A percentile compares a stretch with the other conserved stretches of the same genome.
These are phyloP conservation scores for Neoitamus cyanurus DNA, from an alignment of 2,888 invertebrate genomes.

Conservation along the genomic window DNA sequence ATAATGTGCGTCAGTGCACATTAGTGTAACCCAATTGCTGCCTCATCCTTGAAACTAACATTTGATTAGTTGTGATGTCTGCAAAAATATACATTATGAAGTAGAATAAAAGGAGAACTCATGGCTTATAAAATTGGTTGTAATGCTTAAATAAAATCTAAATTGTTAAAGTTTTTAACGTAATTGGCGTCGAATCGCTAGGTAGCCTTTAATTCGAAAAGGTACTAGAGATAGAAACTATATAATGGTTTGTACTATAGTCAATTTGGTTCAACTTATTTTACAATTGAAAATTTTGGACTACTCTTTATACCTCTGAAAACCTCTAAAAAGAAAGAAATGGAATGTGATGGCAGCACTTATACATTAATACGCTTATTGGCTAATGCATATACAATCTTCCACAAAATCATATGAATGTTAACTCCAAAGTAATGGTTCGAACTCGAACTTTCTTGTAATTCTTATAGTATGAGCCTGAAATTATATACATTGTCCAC, in stretches of 20 bases:
- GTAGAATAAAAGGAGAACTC: slow-evolving; percentile 43
- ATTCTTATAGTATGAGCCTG: too few species aligned
- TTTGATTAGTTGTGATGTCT: slow-evolving; percentile 76
- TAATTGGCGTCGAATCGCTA: slow-evolving; percentile 31
- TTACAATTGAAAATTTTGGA: slow-evolving; percentile 11
- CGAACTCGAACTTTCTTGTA: too few species aligned
- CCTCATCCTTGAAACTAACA: background rate
- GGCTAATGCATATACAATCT: slow-evolving; percentile 32
- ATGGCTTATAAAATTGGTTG: background rate
- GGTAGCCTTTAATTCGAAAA: slow-evolving; percentile 31
- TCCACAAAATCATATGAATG: slow-evolving; percentile 15
- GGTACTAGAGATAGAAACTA: slow-evolving; percentile 19
- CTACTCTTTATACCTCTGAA: slow-evolving; percentile 51
- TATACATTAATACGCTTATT: slow-evolving; percentile 2
- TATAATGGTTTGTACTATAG: slow-evolving; percentile 14
- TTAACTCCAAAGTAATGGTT: slow-evolving; percentile 45
- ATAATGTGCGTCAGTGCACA: slow-evolving; percentile 4
- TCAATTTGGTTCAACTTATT: background rate
- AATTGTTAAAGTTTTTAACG: background rate
- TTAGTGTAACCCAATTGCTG: background rate
- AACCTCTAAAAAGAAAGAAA: slow-evolving; percentile 53
- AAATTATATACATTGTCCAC: too few species aligned
- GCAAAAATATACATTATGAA: slow-evolving; percentile 67
- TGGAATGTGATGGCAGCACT: background rate
- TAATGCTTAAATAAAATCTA: background rate